Evolutionary conservation across 2,888 invertebrate species (phyloP), one percentile per base, ranked within the genome.

Genomic region (Cabera pusaria): DNA sequence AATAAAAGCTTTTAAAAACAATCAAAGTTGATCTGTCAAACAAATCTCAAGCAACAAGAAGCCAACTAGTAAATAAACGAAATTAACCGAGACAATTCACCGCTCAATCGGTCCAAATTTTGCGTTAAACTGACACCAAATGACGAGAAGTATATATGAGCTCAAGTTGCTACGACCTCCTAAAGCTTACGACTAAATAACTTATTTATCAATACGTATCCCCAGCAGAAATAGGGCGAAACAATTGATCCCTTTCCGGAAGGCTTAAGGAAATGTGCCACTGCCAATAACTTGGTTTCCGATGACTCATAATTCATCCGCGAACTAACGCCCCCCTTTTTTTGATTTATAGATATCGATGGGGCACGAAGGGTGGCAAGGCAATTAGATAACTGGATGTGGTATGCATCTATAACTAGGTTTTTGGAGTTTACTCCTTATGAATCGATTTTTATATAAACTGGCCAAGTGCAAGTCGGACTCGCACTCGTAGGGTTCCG

Each of bases 321-420:
- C 29, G 47, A 44, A 46, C 41, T 44, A 44, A 33, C 33, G 34
- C 35, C 9, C 26, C 31, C 43, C 24, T 42, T 44, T 14, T n/a
- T 45, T 47, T 54, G 49, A 54, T 54, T 54, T 52, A 54, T 54
- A 22, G 48, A 22, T 33, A 39, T 40, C 37, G 36, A 33, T 44
- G 34, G 19, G 16, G 19, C 17, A 18, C 23, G 33, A 38, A 22
- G 24, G 18, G 18, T n/a, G 28, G 11, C 18, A 5, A 7, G 10
- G 29, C 33, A 1, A 1, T 19, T 2, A 10, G 1, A 1, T 3
- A 4, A 18, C 31, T 24, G 7, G 31, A 38, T 29, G 9, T 7
- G 37, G 5, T 34, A 8, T 5, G 6, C 3, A 9, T 16, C 19
- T 14, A n/a, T n/a, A n/a, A n/a, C n/a, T n/a, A n/a, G n/a, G n/a